Conservation (phyloP, 2,113 vertebrate genomes). For the Chionomys nivalis region DNA sequence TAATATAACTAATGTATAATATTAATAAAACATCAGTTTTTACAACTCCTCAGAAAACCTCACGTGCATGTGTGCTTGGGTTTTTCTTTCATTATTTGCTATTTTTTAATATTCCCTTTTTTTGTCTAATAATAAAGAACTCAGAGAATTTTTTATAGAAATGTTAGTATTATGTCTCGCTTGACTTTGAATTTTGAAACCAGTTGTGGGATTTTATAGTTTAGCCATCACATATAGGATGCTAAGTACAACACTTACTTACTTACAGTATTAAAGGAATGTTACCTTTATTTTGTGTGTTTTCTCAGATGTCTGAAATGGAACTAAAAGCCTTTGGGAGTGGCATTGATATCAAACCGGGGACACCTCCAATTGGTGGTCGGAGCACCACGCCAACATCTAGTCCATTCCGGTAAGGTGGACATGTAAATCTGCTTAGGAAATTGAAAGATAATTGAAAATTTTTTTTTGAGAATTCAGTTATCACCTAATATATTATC, state of each 20-base stretch:
- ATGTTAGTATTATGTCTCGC: background rate
- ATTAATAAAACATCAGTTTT: background rate
- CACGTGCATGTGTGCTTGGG: background rate
- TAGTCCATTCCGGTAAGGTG: constrained; percentile 95
- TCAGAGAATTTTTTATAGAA: background rate
- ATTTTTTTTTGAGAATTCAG: background rate
- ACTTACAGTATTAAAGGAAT: background rate
- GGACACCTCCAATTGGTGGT: constrained; percentile 93
- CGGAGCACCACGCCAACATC: constrained; percentile 97
- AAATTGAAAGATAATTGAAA: constrained; percentile 18
- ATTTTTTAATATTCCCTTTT: background rate
- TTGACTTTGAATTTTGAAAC: constrained; percentile 24
- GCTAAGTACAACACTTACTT: background rate
- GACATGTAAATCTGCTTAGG: constrained; percentile 61
- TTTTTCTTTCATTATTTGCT: background rate
- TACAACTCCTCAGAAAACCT: background rate
- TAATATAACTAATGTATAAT: background rate
- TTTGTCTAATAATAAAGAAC: background rate
- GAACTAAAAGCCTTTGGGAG: constrained; percentile 96
- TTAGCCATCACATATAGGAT: background rate
- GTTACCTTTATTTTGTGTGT: background rate
- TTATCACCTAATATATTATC: background rate
- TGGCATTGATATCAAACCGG: constrained; percentile 97
- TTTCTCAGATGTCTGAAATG: constrained; percentile 95
- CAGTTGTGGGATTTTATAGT: background rate